Conservation (phyloP, 1,140 invertebrate species). For the Heliconius hermathena region DNA sequence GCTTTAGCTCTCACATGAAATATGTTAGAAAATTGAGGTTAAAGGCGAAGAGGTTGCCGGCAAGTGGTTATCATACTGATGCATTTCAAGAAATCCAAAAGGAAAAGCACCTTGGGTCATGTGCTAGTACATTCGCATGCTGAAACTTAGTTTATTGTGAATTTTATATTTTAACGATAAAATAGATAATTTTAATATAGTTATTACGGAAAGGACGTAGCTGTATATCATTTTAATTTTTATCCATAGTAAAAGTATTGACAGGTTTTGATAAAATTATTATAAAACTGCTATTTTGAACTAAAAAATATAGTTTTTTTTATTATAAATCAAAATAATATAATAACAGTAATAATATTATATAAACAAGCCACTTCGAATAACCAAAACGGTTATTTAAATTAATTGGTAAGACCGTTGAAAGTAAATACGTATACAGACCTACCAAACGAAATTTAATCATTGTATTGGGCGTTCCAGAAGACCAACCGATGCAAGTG, state of each 20-base stretch:
- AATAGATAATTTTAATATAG: neutral
- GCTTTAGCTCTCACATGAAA: neutral
- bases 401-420: constrained; percentile 47
- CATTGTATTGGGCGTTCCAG: constrained; percentile 74
- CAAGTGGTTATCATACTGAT: constrained; percentile 8
- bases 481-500: constrained; percentile 59
- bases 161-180: neutral
- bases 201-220: no score
- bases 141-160: neutral
- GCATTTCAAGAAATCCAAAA: constrained; percentile 18
- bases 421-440: constrained; percentile 59
- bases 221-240: no score
- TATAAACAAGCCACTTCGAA: neutral
- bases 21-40: constrained; percentile 22
- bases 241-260: no score
- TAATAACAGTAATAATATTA: neutral
- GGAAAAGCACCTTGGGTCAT: constrained; percentile 7
- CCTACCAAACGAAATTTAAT: constrained; percentile 62
- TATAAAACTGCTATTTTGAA: no score
- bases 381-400: neutral
- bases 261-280: no score
- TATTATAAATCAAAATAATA: neutral
- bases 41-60: constrained; percentile 18
- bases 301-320: no score
- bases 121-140: neutral